These are phyloP conservation scores for Battus philenor DNA, from an alignment of 1,140 invertebrate species.

Conservation along the genomic window DNA sequence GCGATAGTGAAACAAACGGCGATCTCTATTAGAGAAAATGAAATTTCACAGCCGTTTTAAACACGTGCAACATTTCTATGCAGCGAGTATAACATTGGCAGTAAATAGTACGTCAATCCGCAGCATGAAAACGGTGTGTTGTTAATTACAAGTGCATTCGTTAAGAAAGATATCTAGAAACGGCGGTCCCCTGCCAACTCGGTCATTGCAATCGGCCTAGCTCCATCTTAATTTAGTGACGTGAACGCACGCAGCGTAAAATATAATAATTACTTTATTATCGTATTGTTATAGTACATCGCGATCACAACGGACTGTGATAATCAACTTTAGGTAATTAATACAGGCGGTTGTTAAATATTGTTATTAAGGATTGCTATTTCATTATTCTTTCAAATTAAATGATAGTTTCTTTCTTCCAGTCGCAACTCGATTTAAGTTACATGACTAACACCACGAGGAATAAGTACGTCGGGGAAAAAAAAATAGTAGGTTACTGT, in stretches of 20 bases:
- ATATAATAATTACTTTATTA: too few relatives aligned
- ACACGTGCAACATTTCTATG: conserved; percentile 29
- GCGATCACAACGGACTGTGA: too few relatives aligned
- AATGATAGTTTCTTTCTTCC: too few relatives aligned
- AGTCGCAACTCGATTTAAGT: too few relatives aligned
- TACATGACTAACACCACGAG: too few relatives aligned
- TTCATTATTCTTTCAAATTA: too few relatives aligned
- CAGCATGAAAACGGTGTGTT: conserved; percentile 39
- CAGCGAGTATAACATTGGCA: conserved; percentile 25
- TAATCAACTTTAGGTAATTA: too few relatives aligned
- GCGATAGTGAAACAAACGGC: conserved; percentile 20
- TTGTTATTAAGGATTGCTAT: too few relatives aligned
- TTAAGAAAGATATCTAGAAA: conserved; percentile 31
- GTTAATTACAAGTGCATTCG: conserved; percentile 44
- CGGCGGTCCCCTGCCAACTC: conserved; percentile 41
- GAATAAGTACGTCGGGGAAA: too few relatives aligned
- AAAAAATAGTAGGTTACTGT: too few relatives aligned
- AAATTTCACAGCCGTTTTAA: conserved; percentile 31
- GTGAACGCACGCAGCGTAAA: not conserved
- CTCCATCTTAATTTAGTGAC: conserved; percentile 16
- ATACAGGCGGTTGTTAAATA: too few relatives aligned
- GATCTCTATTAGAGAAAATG: conserved; percentile 18
- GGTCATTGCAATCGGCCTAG: conserved; percentile 47
- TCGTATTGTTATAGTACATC: too few relatives aligned
- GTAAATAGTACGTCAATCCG: conserved; percentile 46